Percentiles rank a stretch among this genome's conserved stretches.
Evolutionary conservation across 2,797 vertebrate species (phyloP).

Genomic region (Mus spretus): DNA sequence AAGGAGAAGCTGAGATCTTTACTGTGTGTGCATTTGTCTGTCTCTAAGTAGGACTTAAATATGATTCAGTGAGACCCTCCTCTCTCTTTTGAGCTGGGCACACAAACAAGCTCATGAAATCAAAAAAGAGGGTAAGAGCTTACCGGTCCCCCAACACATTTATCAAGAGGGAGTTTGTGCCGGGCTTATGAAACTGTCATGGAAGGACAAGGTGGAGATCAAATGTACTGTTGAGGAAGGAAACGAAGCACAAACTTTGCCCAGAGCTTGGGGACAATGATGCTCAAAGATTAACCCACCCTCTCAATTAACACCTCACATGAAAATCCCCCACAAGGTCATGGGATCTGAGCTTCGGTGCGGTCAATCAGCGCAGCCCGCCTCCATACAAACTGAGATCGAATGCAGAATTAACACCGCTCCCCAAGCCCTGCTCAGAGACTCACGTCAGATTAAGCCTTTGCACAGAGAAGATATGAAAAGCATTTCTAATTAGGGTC

Average conservation of each 20-base stretch:
- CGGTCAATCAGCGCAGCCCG: slow-evolving; percentile 94
- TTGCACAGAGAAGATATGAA: slow-evolving; percentile 96
- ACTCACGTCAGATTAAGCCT: slow-evolving; percentile 96
- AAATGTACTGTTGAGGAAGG: slow-evolving; percentile 89
- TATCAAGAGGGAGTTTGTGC: slow-evolving; percentile 86
- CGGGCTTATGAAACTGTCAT: slow-evolving; percentile 85
- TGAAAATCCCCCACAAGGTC: slow-evolving; percentile 95
- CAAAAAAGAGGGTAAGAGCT: slow-evolving; percentile 85
- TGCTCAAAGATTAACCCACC: slow-evolving; percentile 95
- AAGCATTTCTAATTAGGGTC: slow-evolving; percentile 97
- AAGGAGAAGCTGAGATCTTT: slow-evolving; percentile 65
- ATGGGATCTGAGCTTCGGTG: slow-evolving; percentile 92
- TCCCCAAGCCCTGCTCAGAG: slow-evolving; percentile 93
- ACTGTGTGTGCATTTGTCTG: slow-evolving; percentile 47
- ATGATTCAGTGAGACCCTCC: slow-evolving; percentile 78
- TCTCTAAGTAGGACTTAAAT: slow-evolving; percentile 71
- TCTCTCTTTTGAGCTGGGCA: slow-evolving; percentile 69
- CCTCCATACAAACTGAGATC: slow-evolving; percentile 93
- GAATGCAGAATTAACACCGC: slow-evolving; percentile 96
- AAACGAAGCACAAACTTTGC: slow-evolving; percentile 92
- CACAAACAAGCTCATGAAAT: slow-evolving; percentile 78
- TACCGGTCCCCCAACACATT: slow-evolving; percentile 85
- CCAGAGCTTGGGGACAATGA: slow-evolving; percentile 93
- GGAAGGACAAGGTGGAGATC: slow-evolving; percentile 87
- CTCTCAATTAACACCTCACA: slow-evolving; percentile 98